Base-by-base conservation (phyloP, 1,140 invertebrate genomes). In the Aphelenchoides fujianensis region DNA sequence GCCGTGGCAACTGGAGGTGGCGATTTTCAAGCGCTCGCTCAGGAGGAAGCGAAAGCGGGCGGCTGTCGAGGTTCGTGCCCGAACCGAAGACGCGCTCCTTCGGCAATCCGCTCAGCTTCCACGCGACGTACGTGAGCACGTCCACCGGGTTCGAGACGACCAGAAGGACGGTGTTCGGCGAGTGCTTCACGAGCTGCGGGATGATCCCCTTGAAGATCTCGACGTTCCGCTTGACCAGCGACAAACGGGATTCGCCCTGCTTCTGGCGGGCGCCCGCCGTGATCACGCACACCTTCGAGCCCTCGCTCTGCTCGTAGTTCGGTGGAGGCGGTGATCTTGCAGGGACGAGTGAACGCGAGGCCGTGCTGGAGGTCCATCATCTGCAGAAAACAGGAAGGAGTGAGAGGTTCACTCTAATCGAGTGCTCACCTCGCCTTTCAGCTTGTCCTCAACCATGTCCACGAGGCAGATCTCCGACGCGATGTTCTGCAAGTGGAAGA, bases 121-220 rank as follows among this genome's bases (percentile, higher is more conserved):
- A 95, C 1, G 92, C 90, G n/a, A 94, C 91, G 80, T 93, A 94
- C 2, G 92, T 93, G 70, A 95, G 85, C 75, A 94, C 90, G 82
- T 95, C 93, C 3, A 93, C 92, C 83, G 92, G 93, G 85, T 95
- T 95, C 69, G 91, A 92, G 0, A 94, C 92, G 78, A 95, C 90
- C 30, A 95, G 81, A n/a, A 95, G 85, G 64, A 93, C 90, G 23
- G 91, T 89, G 75, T 94, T 88, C 1, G 93, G 92, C 74, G 91
- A 93, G 86, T 93, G 89, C 84, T 92, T 90, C 2, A 94, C 89
- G 34, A 94, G 85, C 76, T 90, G 83, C 0, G 92, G 92, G 41
- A 80, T 71, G 75, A 81, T 84, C 52, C 85, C 81, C 85, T 93
- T 93, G 73, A 94, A 90, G 35, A 95, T 92, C 71, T 94, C 91